Conservation (phyloP, 2,888 invertebrate genomes). For the Drosophila bunnanda region DNA sequence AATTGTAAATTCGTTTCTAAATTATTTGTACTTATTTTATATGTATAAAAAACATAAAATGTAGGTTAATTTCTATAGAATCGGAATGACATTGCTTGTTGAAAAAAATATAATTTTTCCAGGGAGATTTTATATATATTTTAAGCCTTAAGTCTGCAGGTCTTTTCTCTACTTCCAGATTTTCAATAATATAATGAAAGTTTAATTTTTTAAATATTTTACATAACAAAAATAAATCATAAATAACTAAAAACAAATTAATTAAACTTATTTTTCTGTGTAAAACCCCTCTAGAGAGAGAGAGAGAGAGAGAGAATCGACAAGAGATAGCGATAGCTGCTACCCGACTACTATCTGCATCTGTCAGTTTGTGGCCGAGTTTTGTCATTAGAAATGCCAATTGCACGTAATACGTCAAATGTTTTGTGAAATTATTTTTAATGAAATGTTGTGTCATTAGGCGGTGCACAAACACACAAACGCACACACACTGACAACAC, state of each 20-base stretch:
- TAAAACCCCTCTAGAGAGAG: neutral
- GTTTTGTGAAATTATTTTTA: slow-evolving; percentile 79
- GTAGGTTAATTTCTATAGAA: no score
- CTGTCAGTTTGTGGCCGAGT: slow-evolving; percentile 16
- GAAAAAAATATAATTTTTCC: no score
- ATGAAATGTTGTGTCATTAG: slow-evolving; percentile 81
- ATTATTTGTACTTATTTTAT: neutral
- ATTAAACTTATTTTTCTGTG: neutral
- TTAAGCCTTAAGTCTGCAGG: neutral
- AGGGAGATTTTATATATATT: neutral
- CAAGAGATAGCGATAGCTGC: slow-evolving; percentile 2
- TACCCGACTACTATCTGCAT: slow-evolving; percentile 13
- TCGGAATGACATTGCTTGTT: no score
- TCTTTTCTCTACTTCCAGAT: neutral
- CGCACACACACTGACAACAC: neutral
- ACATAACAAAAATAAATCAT: neutral
- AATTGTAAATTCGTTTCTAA: neutral
- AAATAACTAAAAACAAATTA: neutral
- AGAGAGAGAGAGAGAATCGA: neutral
- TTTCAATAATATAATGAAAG: neutral
- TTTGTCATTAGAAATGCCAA: slow-evolving; percentile 77
- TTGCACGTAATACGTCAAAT: slow-evolving; percentile 79
- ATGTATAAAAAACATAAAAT: no score
- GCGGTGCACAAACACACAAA: slow-evolving; percentile 34
- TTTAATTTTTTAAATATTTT: neutral